Evolutionary conservation across 2,888 invertebrate species (phyloP), one percentile per base, ranked within the genome.

Genomic region (Nymphalis urticae): DNA sequence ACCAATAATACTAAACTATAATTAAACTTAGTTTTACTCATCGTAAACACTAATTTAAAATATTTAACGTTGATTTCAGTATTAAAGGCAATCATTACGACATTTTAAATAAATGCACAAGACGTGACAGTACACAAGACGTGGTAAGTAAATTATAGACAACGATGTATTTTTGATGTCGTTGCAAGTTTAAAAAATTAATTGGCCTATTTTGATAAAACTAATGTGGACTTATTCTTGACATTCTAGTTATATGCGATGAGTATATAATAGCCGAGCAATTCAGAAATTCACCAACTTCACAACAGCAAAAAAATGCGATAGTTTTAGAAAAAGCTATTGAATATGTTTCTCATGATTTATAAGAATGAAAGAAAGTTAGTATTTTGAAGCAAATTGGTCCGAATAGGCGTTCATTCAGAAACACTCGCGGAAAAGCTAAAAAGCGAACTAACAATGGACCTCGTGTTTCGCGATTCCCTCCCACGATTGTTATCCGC

Each of bases 401-500:
- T 62, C 64, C 68, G 62, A 68, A 70, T 64, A 64, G 56, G 56
- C 48, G 50, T 48, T 56, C 72, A 64, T 72, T 68, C 65, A 68
- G 64, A 13, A 42, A 42, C 42, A 69, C 69, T 50, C 61, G 64
- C 64, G 58, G 66, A 58, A 60, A 66, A 70, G 69, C 51, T 42
- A 71, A 72, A 69, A 63, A 72, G 69, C 70, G 59, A 17, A 65
- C 24, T 58, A 62, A 73, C 75, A 75, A 73, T 73, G 61, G 70
- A 67, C 48, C 61, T 68, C 71, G 71, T 73, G 71, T 66, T 69
- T 69, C 63, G 70, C 71, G 70, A 73, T 69, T 58, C 69, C 68
- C 71, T 74, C 75, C 72, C 75, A 76, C 75, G 75, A 70, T 69
- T 62, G 53, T 70, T 67, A 73, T 70, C 71, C 62, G 71, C 21